Evolutionary conservation across 2,797 vertebrate genomes (phyloP).

Genomic region (Coregonus suidteri): DNA sequence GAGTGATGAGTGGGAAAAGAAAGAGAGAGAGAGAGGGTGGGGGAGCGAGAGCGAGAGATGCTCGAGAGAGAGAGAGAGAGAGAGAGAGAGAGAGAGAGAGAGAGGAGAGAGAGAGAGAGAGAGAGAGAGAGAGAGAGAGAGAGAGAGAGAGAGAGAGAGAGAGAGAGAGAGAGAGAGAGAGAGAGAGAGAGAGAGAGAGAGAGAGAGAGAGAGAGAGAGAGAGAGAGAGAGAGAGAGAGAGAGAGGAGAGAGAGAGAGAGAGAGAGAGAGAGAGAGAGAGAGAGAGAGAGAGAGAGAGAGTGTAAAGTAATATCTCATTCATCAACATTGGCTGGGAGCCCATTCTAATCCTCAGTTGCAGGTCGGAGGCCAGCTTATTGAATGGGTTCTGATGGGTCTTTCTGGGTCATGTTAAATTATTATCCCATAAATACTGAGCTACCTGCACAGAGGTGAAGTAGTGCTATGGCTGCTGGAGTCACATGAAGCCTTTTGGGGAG

Average conservation of each 20-base stretch:
- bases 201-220: not conserved
- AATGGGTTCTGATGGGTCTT: constrained; percentile 54
- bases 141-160: not conserved
- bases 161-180: too few species aligned
- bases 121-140: not conserved
- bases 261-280: not conserved
- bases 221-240: not conserved
- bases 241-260: not conserved
- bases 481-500: too few species aligned
- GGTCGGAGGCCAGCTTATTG: constrained; percentile 47
- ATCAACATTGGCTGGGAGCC: constrained; percentile 37
- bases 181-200: not conserved
- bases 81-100: not conserved
- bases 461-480: not conserved
- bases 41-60: too few species aligned
- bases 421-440: constrained; percentile 32
- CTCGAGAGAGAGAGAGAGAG: not conserved
- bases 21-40: not conserved
- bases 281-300: too few species aligned
- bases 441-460: constrained; percentile 1
- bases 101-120: not conserved
- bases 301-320: constrained; percentile 21
- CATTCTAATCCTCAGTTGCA: constrained; percentile 1
- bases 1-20: constrained; percentile 1
- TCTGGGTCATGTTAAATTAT: constrained; percentile 45